Percentiles rank a stretch among this genome's conserved stretches.
phyloP scores from a whole-genome alignment of 37 sponge, comb jelly and placozoan species.

The Oopsacas minuta region DNA sequence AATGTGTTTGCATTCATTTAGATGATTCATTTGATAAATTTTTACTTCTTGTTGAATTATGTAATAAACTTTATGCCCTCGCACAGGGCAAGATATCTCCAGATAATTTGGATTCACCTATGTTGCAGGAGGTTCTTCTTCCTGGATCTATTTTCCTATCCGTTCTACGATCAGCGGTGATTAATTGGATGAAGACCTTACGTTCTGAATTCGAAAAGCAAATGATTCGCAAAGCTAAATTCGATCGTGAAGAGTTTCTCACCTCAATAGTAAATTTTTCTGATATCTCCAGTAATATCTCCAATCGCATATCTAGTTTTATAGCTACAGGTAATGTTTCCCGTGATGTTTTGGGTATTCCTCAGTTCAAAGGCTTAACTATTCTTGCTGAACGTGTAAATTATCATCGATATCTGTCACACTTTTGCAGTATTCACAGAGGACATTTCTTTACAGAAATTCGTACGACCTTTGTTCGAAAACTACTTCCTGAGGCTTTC shows the following conservation, averaged over 20 bases:
- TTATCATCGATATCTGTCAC: slow-evolving; percentile 85
- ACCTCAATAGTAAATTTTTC: background rate
- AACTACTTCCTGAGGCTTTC: slow-evolving; percentile 90
- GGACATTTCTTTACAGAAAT: slow-evolving; percentile 90
- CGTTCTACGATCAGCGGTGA: slow-evolving; percentile 21
- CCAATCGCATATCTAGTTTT: background rate
- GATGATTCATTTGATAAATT: slow-evolving; percentile 70
- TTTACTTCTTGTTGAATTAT: slow-evolving; percentile 60
- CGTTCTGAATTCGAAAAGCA: background rate
- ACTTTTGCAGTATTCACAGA: slow-evolving; percentile 89
- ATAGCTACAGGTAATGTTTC: background rate
- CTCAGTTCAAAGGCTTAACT: slow-evolving; percentile 50
- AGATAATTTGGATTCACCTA: slow-evolving; percentile 83
- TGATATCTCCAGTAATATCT: background rate
- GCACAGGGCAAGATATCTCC: slow-evolving; percentile 44
- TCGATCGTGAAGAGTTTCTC: background rate
- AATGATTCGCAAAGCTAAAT: background rate
- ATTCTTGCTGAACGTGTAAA: slow-evolving; percentile 94
- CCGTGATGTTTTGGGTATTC: background rate
- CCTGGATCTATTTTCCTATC: slow-evolving; percentile 82
- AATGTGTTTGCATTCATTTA: slow-evolving; percentile 70
- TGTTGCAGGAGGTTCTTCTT: slow-evolving; percentile 90
- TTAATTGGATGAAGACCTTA: background rate
- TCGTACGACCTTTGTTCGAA: slow-evolving; percentile 86
- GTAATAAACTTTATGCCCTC: slow-evolving; percentile 68